These are phyloP conservation scores for Sitobion miscanthi DNA, from an alignment of 1,140 invertebrate species.

Conservation along the genomic window DNA sequence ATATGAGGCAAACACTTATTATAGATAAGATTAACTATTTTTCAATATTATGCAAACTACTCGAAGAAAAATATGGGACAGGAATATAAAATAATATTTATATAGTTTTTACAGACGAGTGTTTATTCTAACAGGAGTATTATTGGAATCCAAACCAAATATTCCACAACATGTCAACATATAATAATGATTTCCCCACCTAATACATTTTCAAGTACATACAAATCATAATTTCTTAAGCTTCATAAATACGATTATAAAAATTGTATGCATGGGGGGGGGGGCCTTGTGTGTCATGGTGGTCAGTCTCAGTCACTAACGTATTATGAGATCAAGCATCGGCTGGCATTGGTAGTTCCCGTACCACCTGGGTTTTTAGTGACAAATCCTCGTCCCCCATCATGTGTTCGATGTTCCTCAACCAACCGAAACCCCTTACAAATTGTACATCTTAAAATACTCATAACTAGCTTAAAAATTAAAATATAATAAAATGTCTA, in stretches of 20 bases:
- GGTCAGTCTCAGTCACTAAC: too few relatives aligned
- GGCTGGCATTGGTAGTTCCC: too few relatives aligned
- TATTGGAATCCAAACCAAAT: not conserved
- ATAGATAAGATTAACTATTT: not conserved
- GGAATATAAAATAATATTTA: conserved; percentile 8
- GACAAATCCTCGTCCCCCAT: too few relatives aligned
- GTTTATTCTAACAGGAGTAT: not conserved
- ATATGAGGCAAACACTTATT: not conserved
- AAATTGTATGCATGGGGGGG: not conserved
- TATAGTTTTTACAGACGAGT: conserved; percentile 17
- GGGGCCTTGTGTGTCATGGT: too few relatives aligned
- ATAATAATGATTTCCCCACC: not conserved
- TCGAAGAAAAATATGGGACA: not conserved
- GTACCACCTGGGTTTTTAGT: too few relatives aligned
- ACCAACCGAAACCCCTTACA: too few relatives aligned
- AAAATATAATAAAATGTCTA: too few relatives aligned
- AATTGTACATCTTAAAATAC: too few relatives aligned
- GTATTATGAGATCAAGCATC: too few relatives aligned
- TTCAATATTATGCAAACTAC: not conserved
- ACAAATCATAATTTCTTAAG: not conserved
- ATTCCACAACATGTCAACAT: too few relatives aligned
- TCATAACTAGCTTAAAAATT: too few relatives aligned
- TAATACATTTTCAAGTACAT: not conserved
- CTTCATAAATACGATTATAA: not conserved
- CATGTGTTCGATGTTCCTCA: too few relatives aligned